Evolutionary conservation across 2,888 invertebrate genomes (phyloP).

Genomic region (Ichneumoninae sp.): DNA sequence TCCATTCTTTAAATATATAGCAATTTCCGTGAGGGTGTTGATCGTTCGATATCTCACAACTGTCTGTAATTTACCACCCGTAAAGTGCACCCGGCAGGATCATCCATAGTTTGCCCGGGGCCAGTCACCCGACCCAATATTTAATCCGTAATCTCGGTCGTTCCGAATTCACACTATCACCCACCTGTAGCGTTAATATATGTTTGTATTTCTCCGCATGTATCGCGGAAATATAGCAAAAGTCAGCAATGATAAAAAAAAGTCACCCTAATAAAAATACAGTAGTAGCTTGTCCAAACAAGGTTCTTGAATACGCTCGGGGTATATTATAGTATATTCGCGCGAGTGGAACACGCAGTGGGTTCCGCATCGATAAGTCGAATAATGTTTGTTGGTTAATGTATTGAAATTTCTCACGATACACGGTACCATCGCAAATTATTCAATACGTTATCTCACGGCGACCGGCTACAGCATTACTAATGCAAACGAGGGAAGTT

Average conservation of each 20-base stretch:
- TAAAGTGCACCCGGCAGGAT: not conserved
- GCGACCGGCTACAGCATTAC: not conserved
- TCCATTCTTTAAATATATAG: not conserved
- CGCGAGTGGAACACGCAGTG: constrained; percentile 38
- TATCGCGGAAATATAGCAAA: not conserved
- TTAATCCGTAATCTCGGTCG: not conserved
- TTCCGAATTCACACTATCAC: not conserved
- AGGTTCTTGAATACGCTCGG: not conserved
- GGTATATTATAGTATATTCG: not conserved
- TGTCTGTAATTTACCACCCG: not conserved
- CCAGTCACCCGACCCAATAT: not conserved
- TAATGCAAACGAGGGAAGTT: not conserved
- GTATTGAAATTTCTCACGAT: constrained; percentile 21
- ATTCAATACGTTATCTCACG: not conserved
- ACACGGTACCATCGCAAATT: constrained; percentile 15
- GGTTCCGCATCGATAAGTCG: constrained; percentile 47
- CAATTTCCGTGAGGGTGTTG: not conserved
- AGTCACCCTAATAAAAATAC: not conserved
- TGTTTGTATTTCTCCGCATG: not conserved
- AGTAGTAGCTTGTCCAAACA: not conserved
- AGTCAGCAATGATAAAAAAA: not conserved
- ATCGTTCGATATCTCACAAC: not conserved
- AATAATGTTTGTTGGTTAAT: constrained; percentile 34
- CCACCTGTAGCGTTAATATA: not conserved
- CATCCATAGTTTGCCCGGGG: not conserved